Conservation (phyloP, 1,140 invertebrate genomes). For the Dolichoris vasculosae region DNA sequence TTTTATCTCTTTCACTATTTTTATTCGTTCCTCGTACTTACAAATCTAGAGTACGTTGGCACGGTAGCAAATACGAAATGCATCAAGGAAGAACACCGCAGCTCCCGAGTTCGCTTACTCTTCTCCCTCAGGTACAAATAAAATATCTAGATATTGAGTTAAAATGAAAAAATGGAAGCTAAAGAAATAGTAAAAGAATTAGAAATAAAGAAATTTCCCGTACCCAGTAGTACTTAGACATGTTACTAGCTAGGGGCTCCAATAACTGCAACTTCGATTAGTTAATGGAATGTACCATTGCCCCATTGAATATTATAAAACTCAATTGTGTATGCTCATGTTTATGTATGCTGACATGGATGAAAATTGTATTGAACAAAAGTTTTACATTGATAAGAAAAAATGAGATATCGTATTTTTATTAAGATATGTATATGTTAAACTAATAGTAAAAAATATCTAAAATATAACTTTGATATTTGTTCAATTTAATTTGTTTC, state of each 20-base stretch:
- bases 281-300: background rate
- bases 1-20: conserved; percentile 38
- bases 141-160: conserved; percentile 60
- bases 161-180: conserved; percentile 40
- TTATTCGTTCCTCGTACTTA: background rate
- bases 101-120: conserved; percentile 3
- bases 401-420: no score
- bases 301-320: no score
- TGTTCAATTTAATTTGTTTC: no score
- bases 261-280: background rate
- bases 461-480: no score
- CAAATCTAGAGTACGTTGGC: background rate
- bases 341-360: no score
- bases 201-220: background rate
- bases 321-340: no score
- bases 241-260: background rate
- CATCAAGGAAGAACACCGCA: background rate
- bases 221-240: background rate
- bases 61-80: background rate
- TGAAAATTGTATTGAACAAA: no score
- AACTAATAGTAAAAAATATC: no score
- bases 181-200: background rate
- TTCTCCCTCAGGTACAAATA: conserved; percentile 59
- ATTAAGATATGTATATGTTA: no score
- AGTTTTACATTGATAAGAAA: no score